Conservation (phyloP, 1,140 invertebrate species). For the Nebria ingens region DNA sequence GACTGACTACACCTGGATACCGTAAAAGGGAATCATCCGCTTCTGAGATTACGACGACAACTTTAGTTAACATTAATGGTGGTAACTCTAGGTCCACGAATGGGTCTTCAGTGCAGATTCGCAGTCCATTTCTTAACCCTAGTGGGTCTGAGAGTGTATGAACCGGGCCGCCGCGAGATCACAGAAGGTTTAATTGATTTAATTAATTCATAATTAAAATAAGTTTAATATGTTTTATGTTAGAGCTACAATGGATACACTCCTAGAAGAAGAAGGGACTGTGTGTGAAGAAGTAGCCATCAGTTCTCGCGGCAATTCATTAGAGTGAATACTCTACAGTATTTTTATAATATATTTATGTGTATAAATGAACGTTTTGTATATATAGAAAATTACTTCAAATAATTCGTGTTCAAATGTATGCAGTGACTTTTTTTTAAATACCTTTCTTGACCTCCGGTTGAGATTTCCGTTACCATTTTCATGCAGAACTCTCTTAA, state of each 20-base stretch:
- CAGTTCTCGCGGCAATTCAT: not conserved
- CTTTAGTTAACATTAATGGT: constrained; percentile 40
- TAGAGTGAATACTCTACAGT: not conserved
- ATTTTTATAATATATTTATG: constrained; percentile 1
- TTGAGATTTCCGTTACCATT: too few relatives aligned
- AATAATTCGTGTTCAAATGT: too few relatives aligned
- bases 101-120: constrained; percentile 12
- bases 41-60: constrained; percentile 58
- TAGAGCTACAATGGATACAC: not conserved
- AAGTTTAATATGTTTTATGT: too few relatives aligned
- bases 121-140: constrained; percentile 27
- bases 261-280: not conserved
- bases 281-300: not conserved
- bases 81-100: constrained; percentile 17
- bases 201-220: too few relatives aligned
- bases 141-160: constrained; percentile 16
- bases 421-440: too few relatives aligned
- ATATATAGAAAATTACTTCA: too few relatives aligned
- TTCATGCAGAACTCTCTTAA: too few relatives aligned
- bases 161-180: not conserved
- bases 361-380: not conserved
- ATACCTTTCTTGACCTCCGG: too few relatives aligned
- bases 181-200: too few relatives aligned
- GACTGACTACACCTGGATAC: constrained; percentile 34
- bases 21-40: constrained; percentile 56